These are phyloP conservation scores for Lateolabrax maculatus DNA, from an alignment of 2,797 vertebrate species.

Conservation along the genomic window DNA sequence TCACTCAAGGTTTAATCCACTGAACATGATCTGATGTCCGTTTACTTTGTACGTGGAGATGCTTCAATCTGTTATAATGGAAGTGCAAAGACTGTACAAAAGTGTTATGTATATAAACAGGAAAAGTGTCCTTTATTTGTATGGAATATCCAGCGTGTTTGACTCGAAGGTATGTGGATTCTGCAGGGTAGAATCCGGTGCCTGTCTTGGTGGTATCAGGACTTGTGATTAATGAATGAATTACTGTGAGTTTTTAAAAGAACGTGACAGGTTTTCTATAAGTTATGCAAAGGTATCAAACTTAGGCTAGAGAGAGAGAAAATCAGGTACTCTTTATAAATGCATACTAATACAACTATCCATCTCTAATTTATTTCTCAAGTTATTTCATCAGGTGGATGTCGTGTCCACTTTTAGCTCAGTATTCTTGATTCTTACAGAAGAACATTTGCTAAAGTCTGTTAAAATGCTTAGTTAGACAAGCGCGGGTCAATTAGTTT, in stretches of 20 bases:
- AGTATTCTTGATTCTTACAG: conserved; percentile 73
- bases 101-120: conserved; percentile 88
- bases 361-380: conserved; percentile 86
- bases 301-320: conserved; percentile 76
- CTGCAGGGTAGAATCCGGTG: conserved; percentile 89
- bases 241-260: conserved; percentile 87
- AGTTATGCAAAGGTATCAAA: conserved; percentile 85
- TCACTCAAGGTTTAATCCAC: conserved; percentile 74
- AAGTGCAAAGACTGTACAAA: conserved; percentile 84
- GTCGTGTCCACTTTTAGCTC: conserved; percentile 65
- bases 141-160: conserved; percentile 83
- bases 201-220: conserved; percentile 80
- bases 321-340: conserved; percentile 88
- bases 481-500: conserved; percentile 70
- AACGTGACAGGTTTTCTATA: conserved; percentile 82
- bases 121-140: conserved; percentile 87
- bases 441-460: conserved; percentile 65
- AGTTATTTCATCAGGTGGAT: conserved; percentile 72
- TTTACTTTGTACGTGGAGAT: conserved; percentile 66
- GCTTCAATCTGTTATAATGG: conserved; percentile 72
- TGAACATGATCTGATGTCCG: conserved; percentile 71
- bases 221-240: conserved; percentile 83
- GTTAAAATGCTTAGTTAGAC: conserved; percentile 67
- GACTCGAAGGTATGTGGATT: conserved; percentile 85
- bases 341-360: conserved; percentile 82